Evolutionary conservation across 2,888 invertebrate genomes (phyloP), one percentile per base, ranked within the genome.

Genomic region (Melieria omissa): DNA sequence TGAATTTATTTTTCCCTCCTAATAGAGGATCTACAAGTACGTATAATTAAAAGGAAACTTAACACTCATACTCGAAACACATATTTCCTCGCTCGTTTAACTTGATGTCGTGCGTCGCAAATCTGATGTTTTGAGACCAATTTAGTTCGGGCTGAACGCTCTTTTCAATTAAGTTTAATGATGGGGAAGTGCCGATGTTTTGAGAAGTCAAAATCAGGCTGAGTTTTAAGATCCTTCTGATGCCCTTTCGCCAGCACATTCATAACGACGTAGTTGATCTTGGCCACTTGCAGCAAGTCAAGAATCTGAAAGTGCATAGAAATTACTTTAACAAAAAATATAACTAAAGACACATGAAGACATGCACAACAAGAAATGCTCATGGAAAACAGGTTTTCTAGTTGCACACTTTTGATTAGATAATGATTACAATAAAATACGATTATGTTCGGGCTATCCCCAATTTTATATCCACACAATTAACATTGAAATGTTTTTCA

Each of bases 241-340:
- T 98, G 97, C 8, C 98, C 98, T 74, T 95, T 95, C 0, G 95
- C 94, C 76, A 98, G 88, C 73, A 99, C 88, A 87, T 97, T 97
- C 87, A 97, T 90, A 12, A 98, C 98, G 78, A 99, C 93, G 85
- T 96, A 97, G 89, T 99, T 99, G 0, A 96, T 97, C 89, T 98
- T 98, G 55, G 95, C 93, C 77, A 98, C 93, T 88, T 95, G 95
- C 65, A 97, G 88, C 76, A 98, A 90, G 83, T 94, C 93, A 45
- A 90, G 88, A 73, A 95, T 91, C 93, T 95, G 88, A 16, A 89
- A 90, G 4, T 5, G 6, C 5, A 52, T 12, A 49, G 8, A 49
- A 2, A 8, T 10, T 49, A 49, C 12, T 68, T 10, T 62, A 75
- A 76, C 65, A 80, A 69, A 78, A 76, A 41, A 47, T 14, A 12